phyloP scores from a whole-genome alignment of 2,113 vertebrate species.

The Silurus glanis region DNA sequence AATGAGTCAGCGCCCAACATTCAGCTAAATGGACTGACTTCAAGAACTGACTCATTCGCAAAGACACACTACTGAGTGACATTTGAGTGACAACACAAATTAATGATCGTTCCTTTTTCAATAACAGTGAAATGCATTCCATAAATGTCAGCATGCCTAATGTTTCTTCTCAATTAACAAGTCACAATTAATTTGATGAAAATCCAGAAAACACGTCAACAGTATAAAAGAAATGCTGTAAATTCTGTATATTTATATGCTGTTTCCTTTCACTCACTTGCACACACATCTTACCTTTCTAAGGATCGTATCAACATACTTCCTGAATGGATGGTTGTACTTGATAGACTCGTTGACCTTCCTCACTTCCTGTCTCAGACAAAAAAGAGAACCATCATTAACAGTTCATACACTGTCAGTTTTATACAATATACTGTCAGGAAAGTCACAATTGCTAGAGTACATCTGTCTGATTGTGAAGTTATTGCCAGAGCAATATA shows the following conservation, averaged over 20 bases:
- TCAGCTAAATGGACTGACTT: background rate
- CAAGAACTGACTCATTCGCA: background rate
- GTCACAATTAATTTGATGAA: no score
- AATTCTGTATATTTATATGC: background rate
- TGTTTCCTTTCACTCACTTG: background rate
- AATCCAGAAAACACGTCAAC: background rate
- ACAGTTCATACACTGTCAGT: background rate
- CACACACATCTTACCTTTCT: conserved; percentile 79
- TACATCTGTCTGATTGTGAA: background rate
- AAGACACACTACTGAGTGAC: background rate
- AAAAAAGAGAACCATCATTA: background rate
- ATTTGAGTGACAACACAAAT: background rate
- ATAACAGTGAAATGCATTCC: background rate
- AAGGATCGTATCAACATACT: conserved; percentile 91
- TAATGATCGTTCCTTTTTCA: background rate
- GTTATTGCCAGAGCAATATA: background rate
- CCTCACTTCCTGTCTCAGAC: conserved; percentile 81
- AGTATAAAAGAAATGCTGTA: background rate
- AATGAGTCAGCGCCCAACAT: background rate
- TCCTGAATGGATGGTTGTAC: conserved; percentile 95
- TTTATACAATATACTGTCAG: background rate
- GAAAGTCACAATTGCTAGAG: background rate
- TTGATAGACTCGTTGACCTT: conserved; percentile 94
- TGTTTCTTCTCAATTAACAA: no score
- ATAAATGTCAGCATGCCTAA: background rate